Conservation (phyloP, 53 echinoderm and acorn worm species). For the Glandiceps talaboti region DNA sequence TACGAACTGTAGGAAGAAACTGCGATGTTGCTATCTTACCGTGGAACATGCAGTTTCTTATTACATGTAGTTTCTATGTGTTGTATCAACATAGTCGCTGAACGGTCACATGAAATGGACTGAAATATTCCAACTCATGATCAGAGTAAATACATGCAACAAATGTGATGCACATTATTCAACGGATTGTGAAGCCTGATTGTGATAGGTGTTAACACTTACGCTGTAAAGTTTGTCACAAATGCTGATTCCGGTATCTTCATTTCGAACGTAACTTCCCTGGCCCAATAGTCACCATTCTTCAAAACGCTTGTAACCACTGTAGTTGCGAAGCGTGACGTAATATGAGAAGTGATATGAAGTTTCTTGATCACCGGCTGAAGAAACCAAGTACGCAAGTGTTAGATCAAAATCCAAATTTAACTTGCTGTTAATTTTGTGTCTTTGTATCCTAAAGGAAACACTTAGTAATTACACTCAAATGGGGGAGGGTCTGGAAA, state of each 20-base stretch:
- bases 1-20: too few species aligned
- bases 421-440: too few species aligned
- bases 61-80: too few species aligned
- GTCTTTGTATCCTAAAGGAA: too few species aligned
- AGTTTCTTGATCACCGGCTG: not conserved
- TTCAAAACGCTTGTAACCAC: constrained; percentile 26
- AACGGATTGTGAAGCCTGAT: not conserved
- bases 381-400: too few species aligned
- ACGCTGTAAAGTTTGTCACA: constrained; percentile 79
- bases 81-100: too few species aligned
- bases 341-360: not conserved
- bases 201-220: constrained; percentile 5
- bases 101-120: too few species aligned
- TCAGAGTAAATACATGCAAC: not conserved
- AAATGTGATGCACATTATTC: not conserved
- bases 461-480: too few species aligned
- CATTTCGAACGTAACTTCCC: constrained; percentile 52
- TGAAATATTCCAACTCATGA: not conserved
- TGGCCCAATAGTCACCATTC: constrained; percentile 25
- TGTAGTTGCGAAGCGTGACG: constrained; percentile 54
- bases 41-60: not conserved
- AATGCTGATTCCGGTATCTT: constrained; percentile 53
- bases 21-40: too few species aligned
- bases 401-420: too few species aligned
- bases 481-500: too few species aligned